Evolutionary conservation across 2,797 vertebrate genomes (phyloP).

Genomic region (Anniella stebbinsi): DNA sequence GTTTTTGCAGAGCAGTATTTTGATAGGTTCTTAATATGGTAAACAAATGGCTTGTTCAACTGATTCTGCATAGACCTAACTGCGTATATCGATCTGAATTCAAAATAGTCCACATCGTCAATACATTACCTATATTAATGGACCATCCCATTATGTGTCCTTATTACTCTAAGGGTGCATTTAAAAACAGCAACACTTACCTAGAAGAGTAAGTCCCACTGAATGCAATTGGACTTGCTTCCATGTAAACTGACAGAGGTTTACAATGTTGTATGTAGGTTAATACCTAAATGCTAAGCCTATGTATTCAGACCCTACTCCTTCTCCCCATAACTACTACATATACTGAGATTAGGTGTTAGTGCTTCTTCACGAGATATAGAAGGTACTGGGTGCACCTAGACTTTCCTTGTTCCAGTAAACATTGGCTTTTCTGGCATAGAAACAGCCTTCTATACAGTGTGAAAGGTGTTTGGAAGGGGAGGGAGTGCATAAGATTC

Average conservation of each 20-base stretch:
- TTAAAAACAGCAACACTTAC: not conserved
- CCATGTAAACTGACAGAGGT: not conserved
- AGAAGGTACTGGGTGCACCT: not conserved
- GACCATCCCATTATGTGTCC: not conserved
- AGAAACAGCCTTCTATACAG: not conserved
- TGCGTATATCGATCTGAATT: not conserved
- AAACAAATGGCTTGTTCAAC: not conserved
- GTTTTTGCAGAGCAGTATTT: not conserved
- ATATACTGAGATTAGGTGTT: not conserved
- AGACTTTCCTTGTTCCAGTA: not conserved
- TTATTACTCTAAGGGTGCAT: not conserved
- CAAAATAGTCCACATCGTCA: not conserved
- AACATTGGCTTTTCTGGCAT: not conserved
- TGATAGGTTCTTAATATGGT: not conserved
- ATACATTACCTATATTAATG: not conserved
- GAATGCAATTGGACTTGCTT: not conserved
- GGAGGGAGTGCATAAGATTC: not conserved
- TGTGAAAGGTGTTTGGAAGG: not conserved
- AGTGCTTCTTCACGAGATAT: not conserved
- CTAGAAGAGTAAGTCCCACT: not conserved
- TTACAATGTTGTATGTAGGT: too few species aligned
- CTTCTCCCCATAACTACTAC: not conserved
- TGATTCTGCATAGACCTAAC: too few species aligned
- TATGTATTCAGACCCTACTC: not conserved
- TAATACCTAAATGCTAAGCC: not conserved